Base-by-base conservation (phyloP, 2,888 invertebrate genomes). In the Baccha elongata region DNA sequence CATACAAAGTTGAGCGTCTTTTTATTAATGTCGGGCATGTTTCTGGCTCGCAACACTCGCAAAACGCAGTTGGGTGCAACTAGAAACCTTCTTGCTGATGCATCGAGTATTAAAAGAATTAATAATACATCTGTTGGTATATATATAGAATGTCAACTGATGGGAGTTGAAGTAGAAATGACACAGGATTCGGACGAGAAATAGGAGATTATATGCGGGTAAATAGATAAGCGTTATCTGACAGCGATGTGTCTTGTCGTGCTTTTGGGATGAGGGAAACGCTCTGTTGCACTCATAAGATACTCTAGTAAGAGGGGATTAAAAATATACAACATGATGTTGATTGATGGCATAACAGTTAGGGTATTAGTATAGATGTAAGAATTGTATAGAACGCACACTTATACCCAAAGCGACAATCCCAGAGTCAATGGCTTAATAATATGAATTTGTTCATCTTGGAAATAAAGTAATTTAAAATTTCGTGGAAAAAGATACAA, bases 271-370 rank as follows among this genome's bases (percentile, higher is more conserved):
- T 60, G 32, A 37, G 58, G 35, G 50, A 44, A 60, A 48, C 52
- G 65, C 26, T 46, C 42, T 50, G 58, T 58, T 79, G 67, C 62
- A 73, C 67, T 46, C 53, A 15, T 15, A 11, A 8, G 3, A 17
- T 17, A 11, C 5, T 3, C 1, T 3, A 46, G 53, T 4, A 35
- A 40, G 58, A 48, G 40, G 48, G 73, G 52, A 68, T 67, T 40
- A 44, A 44, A 60, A n/a, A n/a, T n/a, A n/a, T n/a, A n/a, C 26
- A 29, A 42, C 29, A 62, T 48, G 53, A 68, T 29, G 40, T 74
- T 79, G 73, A 79, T 74, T 65, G 68, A 79, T 79, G 74, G 62
- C n/a, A n/a, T 5, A 68, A 64, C 64, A 42, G 55, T 79, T 74
- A 74, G 13, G 40, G 68, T 53, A 74, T 74, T 74, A 73, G 46